Evolutionary conservation across 2,113 vertebrate species (phyloP), one percentile per base, ranked within the genome.

Genomic region (Naja naja): DNA sequence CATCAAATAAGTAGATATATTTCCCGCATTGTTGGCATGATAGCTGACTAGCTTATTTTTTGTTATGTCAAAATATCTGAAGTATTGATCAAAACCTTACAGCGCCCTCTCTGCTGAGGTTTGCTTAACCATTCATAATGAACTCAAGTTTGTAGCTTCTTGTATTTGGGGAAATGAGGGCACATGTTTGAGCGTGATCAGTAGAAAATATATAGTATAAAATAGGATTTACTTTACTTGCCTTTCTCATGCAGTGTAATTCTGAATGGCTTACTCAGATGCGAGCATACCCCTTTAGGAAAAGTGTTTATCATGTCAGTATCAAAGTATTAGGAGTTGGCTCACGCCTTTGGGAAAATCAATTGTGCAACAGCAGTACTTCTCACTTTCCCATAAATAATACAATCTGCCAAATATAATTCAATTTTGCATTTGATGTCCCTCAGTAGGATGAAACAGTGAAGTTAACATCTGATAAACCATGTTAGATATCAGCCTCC

Each of bases 341-440:
- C 92, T 94, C 91, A 92, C 94, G 94, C 96, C 95, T 95, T 94
- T 95, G 96, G 96, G 96, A 97, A 95, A 97, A 97, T 95, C 96
- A 95, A 74, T 97, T 96, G 96, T 96, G 96, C 94, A 96, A 94
- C 93, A 95, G 95, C 93, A 95, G 94, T 97, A 96, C 95, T 97
- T 96, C 96, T 96, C 95, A 94, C 94, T 96, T 97, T 90, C 89
- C 91, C 90, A 91, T 93, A 93, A 93, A 97, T 96, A 97, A 97
- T 95, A 90, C 89, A 94, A 96, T 95, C 96, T 97, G 97, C 96
- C 96, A 96, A 96, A 97, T 95, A 93, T 96, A 97, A 97, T 97
- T 94, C 95, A 96, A 81, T 94, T 95, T 96, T 94, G 94, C 87
- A 81, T 97, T 96, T 97, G 96, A 97, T 96, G 94, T 93, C 94